Evolutionary conservation across 2,797 vertebrate species (phyloP), one percentile per base, ranked within the genome.

Genomic region (Cuculus canorus): DNA sequence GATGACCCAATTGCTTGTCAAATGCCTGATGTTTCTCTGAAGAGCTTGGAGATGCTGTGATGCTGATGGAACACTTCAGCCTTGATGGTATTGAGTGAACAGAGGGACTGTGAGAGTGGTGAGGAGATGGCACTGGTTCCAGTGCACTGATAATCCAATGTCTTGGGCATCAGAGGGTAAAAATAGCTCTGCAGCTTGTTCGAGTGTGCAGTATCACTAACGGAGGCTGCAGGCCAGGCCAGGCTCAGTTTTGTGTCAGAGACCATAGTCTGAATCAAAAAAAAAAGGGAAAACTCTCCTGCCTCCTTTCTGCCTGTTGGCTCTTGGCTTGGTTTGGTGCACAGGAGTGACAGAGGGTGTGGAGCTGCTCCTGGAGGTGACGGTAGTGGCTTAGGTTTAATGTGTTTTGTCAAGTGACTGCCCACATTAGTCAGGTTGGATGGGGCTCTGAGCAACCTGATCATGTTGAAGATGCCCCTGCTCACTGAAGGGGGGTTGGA

Each of bases 71-170:
- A 24, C n/a, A 28, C 64, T 32, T 35, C 23, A 24, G 35, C 35
- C 24, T 56, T 52, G 18, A 7, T 17, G 43, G 23, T 14, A 7
- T 7, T 1, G 47, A 17, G 35, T 17, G 70, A 37, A 25, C 25
- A 6, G 1, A 3, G 35, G 61, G 48, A 33, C 8, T 0, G 6
- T 53, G 35, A 14, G 54, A 41, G 32, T 30, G 76, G 23, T 1
- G 15, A 13, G 2, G 10, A 19, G 76, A 14, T 13, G 52, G 47
- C 35, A 10, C 78, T 71, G 71, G 30, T 48, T 59, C 65, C 45
- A 32, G 25, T 1, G 0, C 5, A 2, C 28, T 17, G 9, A 3
- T 35, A 64, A 47, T 23, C 66, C 15, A 9, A 1, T 3, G 1
- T 21, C 45, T 17, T 24, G 57, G 39, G 27, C 27, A 10, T 64